A percentile compares a stretch with the other conserved stretches of the same genome.
Conservation (phyloP, 2,113 vertebrate species). For the Oreocharis arfaki region DNA sequence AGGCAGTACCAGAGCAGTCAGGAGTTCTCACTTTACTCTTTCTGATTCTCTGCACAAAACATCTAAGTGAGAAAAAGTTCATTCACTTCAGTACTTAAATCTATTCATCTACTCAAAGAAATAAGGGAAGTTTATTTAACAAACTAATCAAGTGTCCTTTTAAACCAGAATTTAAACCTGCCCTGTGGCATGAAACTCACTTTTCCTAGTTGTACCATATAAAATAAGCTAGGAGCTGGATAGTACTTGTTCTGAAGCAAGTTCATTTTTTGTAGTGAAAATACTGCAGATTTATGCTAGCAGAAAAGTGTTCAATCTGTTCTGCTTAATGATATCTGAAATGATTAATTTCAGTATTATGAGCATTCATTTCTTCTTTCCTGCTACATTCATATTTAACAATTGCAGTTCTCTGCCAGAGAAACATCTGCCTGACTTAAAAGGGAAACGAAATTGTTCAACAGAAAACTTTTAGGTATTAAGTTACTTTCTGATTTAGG, state of each 20-base stretch:
- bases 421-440: background rate
- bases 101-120: background rate
- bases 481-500: background rate
- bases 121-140: background rate
- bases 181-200: background rate
- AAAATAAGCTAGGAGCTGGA: background rate
- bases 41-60: background rate
- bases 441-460: fast-evolving
- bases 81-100: background rate
- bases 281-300: background rate
- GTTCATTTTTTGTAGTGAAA: background rate
- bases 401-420: background rate
- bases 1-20: background rate
- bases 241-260: background rate
- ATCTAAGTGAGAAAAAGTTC: background rate
- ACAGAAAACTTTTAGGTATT: background rate
- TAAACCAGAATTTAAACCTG: background rate
- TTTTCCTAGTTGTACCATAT: background rate
- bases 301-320: background rate
- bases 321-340: background rate
- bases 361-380: background rate
- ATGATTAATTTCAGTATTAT: background rate
- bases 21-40: background rate
- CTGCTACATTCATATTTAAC: background rate
- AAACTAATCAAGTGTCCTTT: background rate